Evolutionary conservation across 2,113 vertebrate species (phyloP).

Genomic region (Anolis sagrei): DNA sequence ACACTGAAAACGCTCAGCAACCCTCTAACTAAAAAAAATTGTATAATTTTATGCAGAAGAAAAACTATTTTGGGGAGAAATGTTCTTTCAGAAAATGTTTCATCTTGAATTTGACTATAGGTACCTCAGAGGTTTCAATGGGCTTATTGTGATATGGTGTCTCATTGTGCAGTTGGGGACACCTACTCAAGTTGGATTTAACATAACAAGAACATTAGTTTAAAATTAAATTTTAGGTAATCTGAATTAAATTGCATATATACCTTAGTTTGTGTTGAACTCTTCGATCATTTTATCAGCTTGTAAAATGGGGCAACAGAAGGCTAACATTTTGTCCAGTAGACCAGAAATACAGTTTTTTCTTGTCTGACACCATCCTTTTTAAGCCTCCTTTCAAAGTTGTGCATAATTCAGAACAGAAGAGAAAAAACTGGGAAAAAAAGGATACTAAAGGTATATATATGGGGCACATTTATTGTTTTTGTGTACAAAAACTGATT

Average conservation of each 20-base stretch:
- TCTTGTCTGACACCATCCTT: constrained; percentile 63
- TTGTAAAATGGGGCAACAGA: neutral
- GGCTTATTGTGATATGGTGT: neutral
- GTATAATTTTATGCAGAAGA: neutral
- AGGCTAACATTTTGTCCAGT: constrained; percentile 28
- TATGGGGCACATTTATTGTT: constrained; percentile 63
- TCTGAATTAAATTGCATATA: constrained; percentile 23
- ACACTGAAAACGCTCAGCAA: no score
- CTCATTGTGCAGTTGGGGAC: neutral
- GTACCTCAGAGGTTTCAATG: neutral
- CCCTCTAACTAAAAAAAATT: no score
- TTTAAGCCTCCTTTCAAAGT: constrained; percentile 54
- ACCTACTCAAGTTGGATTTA: neutral
- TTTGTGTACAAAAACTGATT: constrained; percentile 68
- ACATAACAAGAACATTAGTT: neutral
- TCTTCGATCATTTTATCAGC: constrained; percentile 15
- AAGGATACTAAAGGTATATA: constrained; percentile 38
- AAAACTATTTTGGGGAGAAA: neutral
- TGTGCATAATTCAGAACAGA: constrained; percentile 61
- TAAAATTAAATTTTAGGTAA: neutral
- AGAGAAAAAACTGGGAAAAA: constrained; percentile 61
- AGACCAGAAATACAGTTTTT: constrained; percentile 51
- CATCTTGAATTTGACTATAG: constrained; percentile 22
- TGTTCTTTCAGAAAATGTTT: neutral
- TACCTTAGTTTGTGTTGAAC: constrained; percentile 18